Evolutionary conservation across 1,140 invertebrate species (phyloP), one percentile per base, ranked within the genome.

Genomic region (Notospermus geniculatus): DNA sequence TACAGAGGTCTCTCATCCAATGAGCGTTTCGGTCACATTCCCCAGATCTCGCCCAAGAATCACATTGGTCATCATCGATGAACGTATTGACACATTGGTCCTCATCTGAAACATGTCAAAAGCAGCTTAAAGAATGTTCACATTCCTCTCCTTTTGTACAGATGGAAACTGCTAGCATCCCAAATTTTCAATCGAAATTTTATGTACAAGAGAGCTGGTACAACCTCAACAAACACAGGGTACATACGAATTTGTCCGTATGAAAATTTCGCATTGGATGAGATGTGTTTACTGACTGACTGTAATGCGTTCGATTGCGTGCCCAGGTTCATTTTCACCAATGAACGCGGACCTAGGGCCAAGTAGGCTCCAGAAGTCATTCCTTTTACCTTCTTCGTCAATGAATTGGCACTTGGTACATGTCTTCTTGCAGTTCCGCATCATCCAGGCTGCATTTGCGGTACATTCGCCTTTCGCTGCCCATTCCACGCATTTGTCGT

Each of bases 1-100:
- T 59, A 32, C 67, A 69, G 36, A 67, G 64, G 2, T 64, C 53
- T 22, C 55, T 59, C 67, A 69, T 69, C 65, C 65, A 69, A 39
- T 52, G 52, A 17, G 67, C 62, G 28, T 69, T 69, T 13, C 22
- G 46, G 13, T 43, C 54, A 41, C 67, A 69, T 43, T 69, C 67
- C n/a, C 67, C 67, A 1, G 62, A 41, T 0, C 56, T 67, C 7
- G 65, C 65, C 67, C 67, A 69, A 9, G 36, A 22, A 17, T 59
- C 43, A 46, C 57, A 59, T 27, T 59, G 11, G 7, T 15, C 39
- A 13, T 59, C 41, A 57, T 53, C 61, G 27, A 41, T 7, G 23
- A 61, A 57, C 1, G 59, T 45, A 7, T 67, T 65, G 32, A 58
- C 56, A 43, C 60, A 67, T 52, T 65, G 22, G 0, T 46, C 60